Base-by-base conservation (phyloP, 2,888 invertebrate genomes). In the Parascotia fuliginaria region DNA sequence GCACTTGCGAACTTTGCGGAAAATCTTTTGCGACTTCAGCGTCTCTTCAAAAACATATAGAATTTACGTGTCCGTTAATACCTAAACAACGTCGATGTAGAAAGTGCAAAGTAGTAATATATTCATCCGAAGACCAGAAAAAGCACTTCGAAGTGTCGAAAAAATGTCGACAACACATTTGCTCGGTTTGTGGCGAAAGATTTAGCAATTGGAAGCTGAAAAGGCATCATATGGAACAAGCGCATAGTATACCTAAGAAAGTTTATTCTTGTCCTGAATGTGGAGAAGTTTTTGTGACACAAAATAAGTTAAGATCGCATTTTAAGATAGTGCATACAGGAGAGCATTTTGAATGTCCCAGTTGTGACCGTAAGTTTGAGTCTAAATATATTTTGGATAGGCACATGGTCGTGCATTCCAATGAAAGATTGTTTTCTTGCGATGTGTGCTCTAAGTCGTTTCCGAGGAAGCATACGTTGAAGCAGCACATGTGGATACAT, bases 361-460 rank as follows among this genome's bases (percentile, higher is more conserved):
- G 73, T 44, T 89, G 89, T 53, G 79, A 79, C 0, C 74, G 82
- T 0, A 88, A 87, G 54, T 93, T 92, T 52, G 86, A 82, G 37
- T 78, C 79, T 0, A 89, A 89, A 45, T 79, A 87, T 11, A 77
- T 76, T 42, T 65, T 93, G n/a, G 80, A 86, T 6, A 84, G 85
- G 9, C 93, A 93, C 54, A 76, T 84, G 73, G 79, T 90, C 0
- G 81, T 83, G 0, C 93, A 93, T 60, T 89, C 91, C 0, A 88
- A 86, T 6, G 87, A 87, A 40, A 92, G 89, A 51, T 76, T 83
- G 0, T 93, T 87, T 46, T 70, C 80, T 9, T 93, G 93, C 53
- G 73, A 77, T n/a, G 78, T 88, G 0, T 93, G 93, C 46, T 65
- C 81, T 0, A 93, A 92, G 45, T 65, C 73, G 0, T 90, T 89